These are phyloP conservation scores for Catagonus wagneri DNA, from an alignment of 2,113 vertebrate genomes.

Conservation along the genomic window DNA sequence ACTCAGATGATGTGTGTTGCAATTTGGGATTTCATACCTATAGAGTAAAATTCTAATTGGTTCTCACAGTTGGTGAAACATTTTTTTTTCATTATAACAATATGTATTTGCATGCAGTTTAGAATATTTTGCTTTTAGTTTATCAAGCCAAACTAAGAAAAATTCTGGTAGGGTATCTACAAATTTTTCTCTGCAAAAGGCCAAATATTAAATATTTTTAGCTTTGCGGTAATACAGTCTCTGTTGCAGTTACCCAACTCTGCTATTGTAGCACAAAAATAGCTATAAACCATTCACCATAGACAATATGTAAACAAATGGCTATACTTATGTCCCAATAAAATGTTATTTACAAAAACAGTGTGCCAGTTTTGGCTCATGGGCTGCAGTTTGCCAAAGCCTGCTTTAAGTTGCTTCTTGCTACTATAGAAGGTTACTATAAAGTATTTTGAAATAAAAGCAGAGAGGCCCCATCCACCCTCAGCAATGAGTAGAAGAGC, in stretches of 20 bases:
- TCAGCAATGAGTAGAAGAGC: neutral
- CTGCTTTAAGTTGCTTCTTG: neutral
- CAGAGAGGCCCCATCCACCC: neutral
- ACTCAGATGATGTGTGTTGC: neutral
- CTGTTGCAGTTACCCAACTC: neutral
- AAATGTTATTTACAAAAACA: neutral
- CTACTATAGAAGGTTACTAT: neutral
- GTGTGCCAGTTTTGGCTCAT: neutral
- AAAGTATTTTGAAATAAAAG: neutral
- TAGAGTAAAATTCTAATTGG: neutral
- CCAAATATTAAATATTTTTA: neutral
- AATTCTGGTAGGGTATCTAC: neutral
- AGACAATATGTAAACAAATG: neutral
- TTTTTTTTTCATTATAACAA: neutral
- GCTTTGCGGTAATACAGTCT: neutral
- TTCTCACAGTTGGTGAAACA: neutral
- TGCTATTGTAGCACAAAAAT: neutral
- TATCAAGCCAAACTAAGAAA: neutral
- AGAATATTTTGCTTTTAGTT: neutral
- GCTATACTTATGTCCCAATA: neutral
- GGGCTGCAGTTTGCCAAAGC: neutral
- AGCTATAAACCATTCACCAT: neutral
- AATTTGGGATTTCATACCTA: neutral
- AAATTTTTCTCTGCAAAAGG: neutral
- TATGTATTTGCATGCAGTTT: neutral